Evolutionary conservation across 2,113 vertebrate species (phyloP).

Genomic region (Gopherus evgoodei): DNA sequence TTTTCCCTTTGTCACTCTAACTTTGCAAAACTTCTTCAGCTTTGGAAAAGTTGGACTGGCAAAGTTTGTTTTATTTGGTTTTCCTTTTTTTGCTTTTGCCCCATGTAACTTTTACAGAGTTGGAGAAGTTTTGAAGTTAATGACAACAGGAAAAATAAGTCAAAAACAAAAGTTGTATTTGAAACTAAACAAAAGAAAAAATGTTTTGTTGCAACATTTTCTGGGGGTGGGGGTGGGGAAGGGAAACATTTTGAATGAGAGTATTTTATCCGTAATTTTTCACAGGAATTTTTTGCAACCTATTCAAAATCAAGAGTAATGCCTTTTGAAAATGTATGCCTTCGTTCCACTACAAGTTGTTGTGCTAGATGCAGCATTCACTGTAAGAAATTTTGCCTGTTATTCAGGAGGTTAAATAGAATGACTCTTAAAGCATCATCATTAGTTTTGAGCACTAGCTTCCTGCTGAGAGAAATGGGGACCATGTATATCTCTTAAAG

Average conservation of each 20-base stretch:
- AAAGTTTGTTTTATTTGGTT: not conserved
- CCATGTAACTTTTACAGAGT: not conserved
- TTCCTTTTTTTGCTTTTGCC: not conserved
- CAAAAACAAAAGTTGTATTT: not conserved
- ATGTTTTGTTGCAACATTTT: not conserved
- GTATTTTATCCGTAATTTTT: not conserved
- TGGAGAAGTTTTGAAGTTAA: not conserved
- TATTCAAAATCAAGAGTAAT: not conserved
- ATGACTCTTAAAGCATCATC: not conserved
- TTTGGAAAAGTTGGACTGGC: not conserved
- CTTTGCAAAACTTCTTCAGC: not conserved
- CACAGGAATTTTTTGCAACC: not conserved
- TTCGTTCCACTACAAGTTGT: rapidly evolving
- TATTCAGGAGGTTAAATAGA: not conserved
- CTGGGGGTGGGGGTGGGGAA: no score
- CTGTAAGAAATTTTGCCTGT: not conserved
- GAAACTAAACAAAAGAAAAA: not conserved
- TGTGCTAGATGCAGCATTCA: not conserved
- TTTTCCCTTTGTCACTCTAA: not conserved
- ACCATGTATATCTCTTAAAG: not conserved
- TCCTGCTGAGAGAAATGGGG: not conserved
- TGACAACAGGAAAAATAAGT: not conserved
- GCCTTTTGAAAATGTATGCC: not conserved
- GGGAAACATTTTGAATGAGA: not conserved
- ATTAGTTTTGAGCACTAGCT: not conserved